Percentiles rank a stretch among this genome's conserved stretches.
These are phyloP conservation scores for Nothocercus nigrocapillus DNA, from an alignment of 2,113 vertebrate species.

Conservation along the genomic window DNA sequence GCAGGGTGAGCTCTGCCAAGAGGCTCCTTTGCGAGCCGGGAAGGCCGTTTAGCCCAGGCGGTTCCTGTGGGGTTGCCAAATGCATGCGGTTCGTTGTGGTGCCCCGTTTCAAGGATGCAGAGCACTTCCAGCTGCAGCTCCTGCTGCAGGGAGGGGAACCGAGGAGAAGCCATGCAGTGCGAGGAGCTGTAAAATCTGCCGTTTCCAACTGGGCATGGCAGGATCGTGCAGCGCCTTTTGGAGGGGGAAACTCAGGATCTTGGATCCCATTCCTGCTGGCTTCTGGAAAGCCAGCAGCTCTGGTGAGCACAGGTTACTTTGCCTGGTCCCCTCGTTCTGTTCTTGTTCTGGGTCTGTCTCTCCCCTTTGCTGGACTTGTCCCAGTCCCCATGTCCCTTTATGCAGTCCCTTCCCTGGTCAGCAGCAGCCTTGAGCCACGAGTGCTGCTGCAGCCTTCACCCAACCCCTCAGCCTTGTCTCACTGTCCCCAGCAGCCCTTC, in stretches of 20 bases:
- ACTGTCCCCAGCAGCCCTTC: neutral
- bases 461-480: neutral
- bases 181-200: neutral
- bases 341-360: neutral
- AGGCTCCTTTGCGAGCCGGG: neutral
- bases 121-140: slow-evolving; percentile 43
- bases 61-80: neutral
- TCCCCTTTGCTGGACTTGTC: neutral
- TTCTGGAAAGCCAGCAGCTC: neutral
- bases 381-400: neutral
- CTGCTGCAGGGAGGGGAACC: slow-evolving; percentile 28
- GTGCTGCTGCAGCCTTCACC: neutral
- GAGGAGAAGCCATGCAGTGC: neutral
- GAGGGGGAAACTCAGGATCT: neutral
- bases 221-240: neutral
- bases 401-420: neutral
- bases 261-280: neutral
- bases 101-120: neutral
- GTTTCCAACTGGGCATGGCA: accelerated
- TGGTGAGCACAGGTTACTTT: neutral
- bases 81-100: neutral
- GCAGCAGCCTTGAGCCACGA: neutral
- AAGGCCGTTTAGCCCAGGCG: neutral
- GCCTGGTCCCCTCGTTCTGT: neutral
- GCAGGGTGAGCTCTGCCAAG: neutral